Evolutionary conservation across 2,113 vertebrate genomes (phyloP), one percentile per base, ranked within the genome.

Genomic region (Tapirus terrestris): DNA sequence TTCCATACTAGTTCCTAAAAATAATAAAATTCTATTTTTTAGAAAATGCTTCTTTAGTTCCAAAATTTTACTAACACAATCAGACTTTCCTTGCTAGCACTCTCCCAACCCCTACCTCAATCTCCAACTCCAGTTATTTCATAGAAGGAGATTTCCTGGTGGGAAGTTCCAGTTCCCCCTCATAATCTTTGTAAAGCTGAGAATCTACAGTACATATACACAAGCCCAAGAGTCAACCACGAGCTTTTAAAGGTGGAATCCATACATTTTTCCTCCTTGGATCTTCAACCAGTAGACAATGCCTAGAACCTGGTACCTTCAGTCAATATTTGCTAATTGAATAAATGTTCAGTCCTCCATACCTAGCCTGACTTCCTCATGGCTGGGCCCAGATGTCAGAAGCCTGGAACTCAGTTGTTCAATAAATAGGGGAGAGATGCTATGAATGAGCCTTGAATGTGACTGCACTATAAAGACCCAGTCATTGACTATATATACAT

Each of bases 1-100:
- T 53, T 53, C 51, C 51, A 53, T 53, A 16, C 51, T 53, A 16
- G 51, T 53, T 53, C 13, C 87, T 91, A 33, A 96, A 83, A 91
- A 81, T 45, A 91, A 91, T 90, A 91, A 77, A 96, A 72, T 72
- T 23, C 1, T 20, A n/a, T 10, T 68, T 73, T 76, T 96, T 33
- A 29, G 58, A 88, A 89, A 89, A 87, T 91, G 56, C 67, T 93
- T 93, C n/a, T 80, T 85, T 85, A 91, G 89, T 94, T 83, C 48
- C 39, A 61, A 60, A 73, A 65, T 53, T 39, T 96, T 94, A 89
- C 53, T 81, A 58, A 60, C 16, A 85, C 33, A 45, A 8, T 81
- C 68, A 83, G 29, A 43, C 58, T 68, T 80, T 63, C 88, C 56
- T 89, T 68, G 27, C 33, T 43, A 75, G 43, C 27, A 25, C 0